Evolutionary conservation across 2,797 vertebrate genomes (phyloP).

Genomic region (Rhadinocentrus ornatus): DNA sequence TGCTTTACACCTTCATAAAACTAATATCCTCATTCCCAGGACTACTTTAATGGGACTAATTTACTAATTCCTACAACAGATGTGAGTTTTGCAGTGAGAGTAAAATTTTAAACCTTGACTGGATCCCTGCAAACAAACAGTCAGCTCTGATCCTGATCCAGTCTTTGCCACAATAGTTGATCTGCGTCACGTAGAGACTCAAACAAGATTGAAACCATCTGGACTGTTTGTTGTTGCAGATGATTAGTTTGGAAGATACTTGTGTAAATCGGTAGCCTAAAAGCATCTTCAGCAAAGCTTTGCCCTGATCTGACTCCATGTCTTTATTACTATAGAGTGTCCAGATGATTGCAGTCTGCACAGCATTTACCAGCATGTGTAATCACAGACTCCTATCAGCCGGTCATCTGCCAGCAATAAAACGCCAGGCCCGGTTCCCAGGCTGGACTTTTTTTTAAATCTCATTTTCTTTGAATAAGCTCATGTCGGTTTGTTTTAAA

Average conservation of each 20-base stretch:
- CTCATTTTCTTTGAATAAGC: constrained; percentile 46
- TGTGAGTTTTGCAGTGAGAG: constrained; percentile 39
- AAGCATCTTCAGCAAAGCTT: constrained; percentile 5
- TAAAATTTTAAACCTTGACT: constrained; percentile 42
- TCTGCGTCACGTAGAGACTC: constrained; percentile 14
- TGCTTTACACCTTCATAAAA: neutral
- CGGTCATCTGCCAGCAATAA: neutral
- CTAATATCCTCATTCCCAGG: too few relatives aligned
- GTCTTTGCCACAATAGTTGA: constrained; percentile 17
- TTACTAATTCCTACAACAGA: neutral
- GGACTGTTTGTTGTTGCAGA: neutral
- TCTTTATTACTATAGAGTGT: constrained; percentile 16
- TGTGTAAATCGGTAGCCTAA: constrained; percentile 9
- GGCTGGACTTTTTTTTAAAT: constrained; percentile 19
- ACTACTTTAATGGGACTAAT: neutral
- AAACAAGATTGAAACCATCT: constrained; percentile 3
- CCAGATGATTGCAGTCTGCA: constrained; percentile 21
- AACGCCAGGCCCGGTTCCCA: constrained; percentile 18
- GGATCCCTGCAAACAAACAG: constrained; percentile 27
- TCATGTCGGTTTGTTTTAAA: constrained; percentile 24
- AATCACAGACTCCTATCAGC: constrained; percentile 37
- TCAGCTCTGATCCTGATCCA: constrained; percentile 21
- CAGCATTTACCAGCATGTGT: constrained; percentile 3
- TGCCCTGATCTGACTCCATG: neutral
- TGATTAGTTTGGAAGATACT: constrained; percentile 21